These are phyloP conservation scores for Drosophila rufa DNA, from an alignment of 1,140 invertebrate species.

Conservation along the genomic window DNA sequence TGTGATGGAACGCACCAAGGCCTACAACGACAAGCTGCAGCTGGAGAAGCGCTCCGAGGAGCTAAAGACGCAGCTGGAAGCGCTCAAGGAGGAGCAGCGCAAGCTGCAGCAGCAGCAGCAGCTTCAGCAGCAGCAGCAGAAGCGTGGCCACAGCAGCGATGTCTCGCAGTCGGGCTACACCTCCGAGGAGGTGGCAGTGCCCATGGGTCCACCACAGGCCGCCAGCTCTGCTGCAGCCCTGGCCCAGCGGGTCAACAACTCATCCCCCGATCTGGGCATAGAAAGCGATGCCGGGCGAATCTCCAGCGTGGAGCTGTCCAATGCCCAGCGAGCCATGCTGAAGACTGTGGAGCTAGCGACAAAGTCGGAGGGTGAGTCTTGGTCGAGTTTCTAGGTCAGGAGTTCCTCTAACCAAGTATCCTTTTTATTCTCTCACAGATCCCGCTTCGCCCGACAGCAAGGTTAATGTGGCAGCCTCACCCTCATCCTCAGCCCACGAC, in stretches of 20 bases:
- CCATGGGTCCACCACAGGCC: conserved; percentile 23
- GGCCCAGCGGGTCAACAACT: conserved; percentile 85
- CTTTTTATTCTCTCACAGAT: conserved; percentile 32
- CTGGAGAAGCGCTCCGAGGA: conserved; percentile 80
- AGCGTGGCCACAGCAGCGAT: conserved; percentile 60
- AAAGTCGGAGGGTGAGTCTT: conserved; percentile 50
- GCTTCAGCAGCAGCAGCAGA: conserved; percentile 35
- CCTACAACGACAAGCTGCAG: conserved; percentile 87
- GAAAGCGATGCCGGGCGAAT: conserved; percentile 89
- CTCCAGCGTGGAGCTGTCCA: conserved; percentile 86
- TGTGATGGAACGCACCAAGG: conserved; percentile 88
- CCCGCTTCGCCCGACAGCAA: conserved; percentile 36
- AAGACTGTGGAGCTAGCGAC: conserved; percentile 72
- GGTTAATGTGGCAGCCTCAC: conserved; percentile 1
- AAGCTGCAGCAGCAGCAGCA: conserved; percentile 28
- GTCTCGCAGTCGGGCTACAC: conserved; percentile 79
- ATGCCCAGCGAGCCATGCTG: conserved; percentile 59
- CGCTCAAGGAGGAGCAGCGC: conserved; percentile 27
- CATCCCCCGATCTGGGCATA: conserved; percentile 90
- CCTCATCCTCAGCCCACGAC: conserved; percentile 49
- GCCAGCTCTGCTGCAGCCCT: conserved; percentile 35
- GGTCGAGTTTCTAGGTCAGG: rapidly evolving
- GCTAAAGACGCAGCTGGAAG: conserved; percentile 78
- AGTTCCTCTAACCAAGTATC: neutral
- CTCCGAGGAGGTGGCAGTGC: conserved; percentile 74